These are phyloP conservation scores for Bombus balteatus DNA, from an alignment of 1,140 invertebrate genomes.

Conservation along the genomic window DNA sequence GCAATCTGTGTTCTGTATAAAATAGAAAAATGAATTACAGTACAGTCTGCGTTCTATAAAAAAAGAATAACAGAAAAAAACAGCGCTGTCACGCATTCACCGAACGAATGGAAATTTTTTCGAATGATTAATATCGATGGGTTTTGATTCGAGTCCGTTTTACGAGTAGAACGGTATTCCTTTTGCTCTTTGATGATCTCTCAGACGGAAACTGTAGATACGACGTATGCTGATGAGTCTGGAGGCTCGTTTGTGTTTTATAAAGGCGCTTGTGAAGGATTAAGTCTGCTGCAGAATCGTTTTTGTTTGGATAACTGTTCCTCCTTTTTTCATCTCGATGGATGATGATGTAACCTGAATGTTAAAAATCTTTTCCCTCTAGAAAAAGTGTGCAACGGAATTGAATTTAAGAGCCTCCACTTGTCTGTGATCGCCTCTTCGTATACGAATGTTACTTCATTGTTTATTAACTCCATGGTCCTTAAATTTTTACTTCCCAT, in stretches of 20 bases:
- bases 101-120: neutral
- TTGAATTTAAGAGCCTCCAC: no score
- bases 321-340: neutral
- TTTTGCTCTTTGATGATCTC: neutral
- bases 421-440: neutral
- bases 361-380: neutral
- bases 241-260: neutral
- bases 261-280: neutral
- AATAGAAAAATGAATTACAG: neutral
- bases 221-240: neutral
- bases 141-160: neutral
- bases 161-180: neutral
- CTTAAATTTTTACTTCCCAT: no score
- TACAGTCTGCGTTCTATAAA: neutral
- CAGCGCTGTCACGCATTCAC: neutral
- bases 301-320: conserved; percentile 28
- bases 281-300: neutral
- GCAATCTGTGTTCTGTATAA: neutral
- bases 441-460: neutral
- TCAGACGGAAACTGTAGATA: neutral
- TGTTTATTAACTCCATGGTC: neutral
- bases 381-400: no score
- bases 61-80: conserved; percentile 58
- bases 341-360: neutral
- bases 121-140: neutral